These are phyloP conservation scores for Ceyx cyanopectus DNA, from an alignment of 2,113 vertebrate species.

Conservation along the genomic window DNA sequence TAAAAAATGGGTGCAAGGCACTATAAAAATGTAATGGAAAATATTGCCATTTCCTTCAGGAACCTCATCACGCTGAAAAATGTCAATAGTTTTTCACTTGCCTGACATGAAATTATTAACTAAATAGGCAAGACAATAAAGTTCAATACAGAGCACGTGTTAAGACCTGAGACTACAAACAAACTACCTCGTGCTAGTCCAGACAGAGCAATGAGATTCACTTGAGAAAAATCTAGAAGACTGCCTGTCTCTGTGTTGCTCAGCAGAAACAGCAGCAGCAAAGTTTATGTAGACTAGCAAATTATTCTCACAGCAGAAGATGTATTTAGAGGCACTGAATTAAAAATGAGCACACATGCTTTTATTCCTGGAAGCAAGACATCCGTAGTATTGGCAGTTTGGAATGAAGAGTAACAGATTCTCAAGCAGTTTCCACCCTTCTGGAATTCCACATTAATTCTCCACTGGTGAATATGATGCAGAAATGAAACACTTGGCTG, in stretches of 20 bases:
- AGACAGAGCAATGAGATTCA: background rate
- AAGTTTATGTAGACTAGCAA: constrained; percentile 38
- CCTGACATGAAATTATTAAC: background rate
- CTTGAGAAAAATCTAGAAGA: background rate
- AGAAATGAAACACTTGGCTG: constrained; percentile 60
- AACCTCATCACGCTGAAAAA: background rate
- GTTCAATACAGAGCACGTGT: too few species aligned
- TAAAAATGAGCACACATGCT: constrained; percentile 64
- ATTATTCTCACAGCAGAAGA: constrained; percentile 37
- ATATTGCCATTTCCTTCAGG: background rate
- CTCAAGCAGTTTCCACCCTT: constrained; percentile 55
- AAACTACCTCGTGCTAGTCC: too few species aligned
- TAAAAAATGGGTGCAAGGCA: background rate
- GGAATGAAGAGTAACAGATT: constrained; percentile 33
- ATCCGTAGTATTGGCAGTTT: constrained; percentile 38
- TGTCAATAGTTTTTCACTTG: background rate
- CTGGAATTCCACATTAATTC: constrained; percentile 65
- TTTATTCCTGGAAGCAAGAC: constrained; percentile 52
- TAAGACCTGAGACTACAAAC: too few species aligned
- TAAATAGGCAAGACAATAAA: background rate
- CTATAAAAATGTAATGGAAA: background rate
- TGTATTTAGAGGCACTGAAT: constrained; percentile 47
- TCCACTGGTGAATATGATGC: constrained; percentile 21
- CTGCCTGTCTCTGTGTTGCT: background rate
- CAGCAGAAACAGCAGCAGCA: constrained; percentile 24